These are phyloP conservation scores for Pipa parva DNA, from an alignment of 2,113 vertebrate genomes.

Conservation along the genomic window DNA sequence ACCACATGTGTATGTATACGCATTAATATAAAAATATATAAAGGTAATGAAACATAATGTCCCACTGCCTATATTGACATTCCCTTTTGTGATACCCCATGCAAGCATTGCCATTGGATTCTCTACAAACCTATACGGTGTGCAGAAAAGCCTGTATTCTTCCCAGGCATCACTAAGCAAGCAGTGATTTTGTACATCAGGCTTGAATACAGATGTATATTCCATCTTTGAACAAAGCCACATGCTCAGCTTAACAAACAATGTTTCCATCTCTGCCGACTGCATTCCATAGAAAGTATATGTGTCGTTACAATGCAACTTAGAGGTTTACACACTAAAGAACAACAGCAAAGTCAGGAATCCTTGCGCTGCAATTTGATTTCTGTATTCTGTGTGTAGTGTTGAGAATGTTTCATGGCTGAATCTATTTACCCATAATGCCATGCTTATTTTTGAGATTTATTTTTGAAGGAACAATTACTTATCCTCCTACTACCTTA, in stretches of 20 bases:
- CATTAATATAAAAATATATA: background rate
- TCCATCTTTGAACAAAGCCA: background rate
- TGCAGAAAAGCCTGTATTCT: constrained; percentile 1
- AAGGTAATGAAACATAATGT: constrained; percentile 8
- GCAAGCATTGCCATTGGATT: constrained; percentile 3
- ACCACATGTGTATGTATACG: background rate
- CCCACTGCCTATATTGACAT: constrained; percentile 6
- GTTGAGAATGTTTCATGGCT: no score
- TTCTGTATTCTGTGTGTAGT: no score
- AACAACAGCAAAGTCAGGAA: no score
- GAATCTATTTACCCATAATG: no score
- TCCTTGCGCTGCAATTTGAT: no score
- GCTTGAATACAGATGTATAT: background rate
- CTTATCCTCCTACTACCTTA: no score
- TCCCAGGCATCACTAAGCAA: background rate
- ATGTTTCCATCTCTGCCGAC: background rate
- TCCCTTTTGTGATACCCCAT: constrained; percentile 9
- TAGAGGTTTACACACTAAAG: no score
- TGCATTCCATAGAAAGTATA: no score
- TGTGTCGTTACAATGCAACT: no score
- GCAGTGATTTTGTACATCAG: background rate
- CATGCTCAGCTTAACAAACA: background rate
- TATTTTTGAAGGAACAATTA: no score
- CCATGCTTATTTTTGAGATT: no score
- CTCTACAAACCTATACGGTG: constrained; percentile 3